Evolutionary conservation across 2,888 invertebrate species (phyloP).

Genomic region (Aethes cnicana): DNA sequence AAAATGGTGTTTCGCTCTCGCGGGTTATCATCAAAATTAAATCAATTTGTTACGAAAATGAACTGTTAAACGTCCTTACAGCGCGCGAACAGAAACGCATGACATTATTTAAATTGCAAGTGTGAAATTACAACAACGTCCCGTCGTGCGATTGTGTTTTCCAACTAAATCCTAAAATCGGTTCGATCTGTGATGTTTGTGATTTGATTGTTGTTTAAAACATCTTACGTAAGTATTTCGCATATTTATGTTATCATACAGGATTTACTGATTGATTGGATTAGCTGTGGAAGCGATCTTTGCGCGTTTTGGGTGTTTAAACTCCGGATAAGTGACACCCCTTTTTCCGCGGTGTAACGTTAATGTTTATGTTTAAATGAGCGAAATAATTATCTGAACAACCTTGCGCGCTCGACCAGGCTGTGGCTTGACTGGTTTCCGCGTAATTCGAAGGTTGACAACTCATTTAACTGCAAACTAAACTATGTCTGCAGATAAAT

Average conservation of each 20-base stretch:
- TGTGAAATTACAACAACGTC: conserved; percentile 38
- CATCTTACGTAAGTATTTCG: conserved; percentile 75
- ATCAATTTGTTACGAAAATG: conserved; percentile 62
- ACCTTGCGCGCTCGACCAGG: conserved; percentile 30
- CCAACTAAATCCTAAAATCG: conserved; percentile 52
- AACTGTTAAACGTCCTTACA: conserved; percentile 50
- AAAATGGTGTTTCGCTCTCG: conserved; percentile 77
- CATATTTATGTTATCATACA: conserved; percentile 62
- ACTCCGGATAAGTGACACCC: conserved; percentile 14
- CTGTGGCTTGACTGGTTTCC: conserved; percentile 36
- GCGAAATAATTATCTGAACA: conserved; percentile 12
- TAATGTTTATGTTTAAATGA: conserved; percentile 25
- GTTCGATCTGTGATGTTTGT: conserved; percentile 69
- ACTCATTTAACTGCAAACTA: conserved; percentile 13
- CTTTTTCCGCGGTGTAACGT: conserved; percentile 10
- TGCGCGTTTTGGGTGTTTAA: not conserved
- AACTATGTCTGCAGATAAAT: not conserved
- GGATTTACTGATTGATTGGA: conserved; percentile 15
- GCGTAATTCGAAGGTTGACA: conserved; percentile 34
- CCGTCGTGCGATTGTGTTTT: conserved; percentile 19
- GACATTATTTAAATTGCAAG: conserved; percentile 48
- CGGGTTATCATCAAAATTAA: conserved; percentile 70
- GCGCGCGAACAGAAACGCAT: conserved; percentile 40
- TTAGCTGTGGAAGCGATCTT: not conserved
- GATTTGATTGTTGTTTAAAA: conserved; percentile 67